Conservation (phyloP, 2,888 invertebrate species). For the Papilio elwesi region DNA sequence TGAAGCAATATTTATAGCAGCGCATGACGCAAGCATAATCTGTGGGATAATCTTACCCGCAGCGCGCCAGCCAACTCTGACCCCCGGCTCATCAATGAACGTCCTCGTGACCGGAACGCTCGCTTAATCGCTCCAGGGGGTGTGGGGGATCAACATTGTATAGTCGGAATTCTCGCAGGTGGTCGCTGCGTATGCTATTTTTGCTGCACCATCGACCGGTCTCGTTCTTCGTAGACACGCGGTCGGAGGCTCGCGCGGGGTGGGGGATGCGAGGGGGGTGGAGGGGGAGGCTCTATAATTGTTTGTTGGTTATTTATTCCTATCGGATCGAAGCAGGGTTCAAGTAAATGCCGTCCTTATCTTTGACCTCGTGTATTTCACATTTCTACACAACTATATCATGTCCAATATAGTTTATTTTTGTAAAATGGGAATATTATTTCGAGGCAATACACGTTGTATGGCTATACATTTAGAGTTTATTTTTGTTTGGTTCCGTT, state of each 20-base stretch:
- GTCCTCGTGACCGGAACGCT: not conserved
- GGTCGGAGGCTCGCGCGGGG: not conserved
- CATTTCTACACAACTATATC: not conserved
- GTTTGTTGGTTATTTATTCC: conserved; percentile 24
- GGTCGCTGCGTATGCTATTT: conserved; percentile 36
- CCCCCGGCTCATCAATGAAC: conserved; percentile 20
- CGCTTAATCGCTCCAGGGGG: not conserved
- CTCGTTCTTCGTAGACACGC: conserved; percentile 23
- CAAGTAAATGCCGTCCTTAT: conserved; percentile 10
- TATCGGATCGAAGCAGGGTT: conserved; percentile 14
- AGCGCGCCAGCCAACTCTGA: conserved; percentile 8
- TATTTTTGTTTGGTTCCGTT: too few species aligned
- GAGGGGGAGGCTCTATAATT: conserved; percentile 2
- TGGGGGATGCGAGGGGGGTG: not conserved
- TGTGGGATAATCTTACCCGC: conserved; percentile 15
- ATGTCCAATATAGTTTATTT: not conserved
- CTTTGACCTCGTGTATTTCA: too few species aligned
- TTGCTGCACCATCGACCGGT: conserved; percentile 37
- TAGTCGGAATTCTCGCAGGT: conserved; percentile 30
- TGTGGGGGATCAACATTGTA: conserved; percentile 13
- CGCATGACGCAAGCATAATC: conserved; percentile 25
- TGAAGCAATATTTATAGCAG: conserved; percentile 17
- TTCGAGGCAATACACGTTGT: too few species aligned
- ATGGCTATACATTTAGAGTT: too few species aligned
- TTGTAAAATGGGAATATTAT: too few species aligned